Evolutionary conservation across 2,797 vertebrate genomes (phyloP), one percentile per base, ranked within the genome.

Genomic region (Meda fulgida): DNA sequence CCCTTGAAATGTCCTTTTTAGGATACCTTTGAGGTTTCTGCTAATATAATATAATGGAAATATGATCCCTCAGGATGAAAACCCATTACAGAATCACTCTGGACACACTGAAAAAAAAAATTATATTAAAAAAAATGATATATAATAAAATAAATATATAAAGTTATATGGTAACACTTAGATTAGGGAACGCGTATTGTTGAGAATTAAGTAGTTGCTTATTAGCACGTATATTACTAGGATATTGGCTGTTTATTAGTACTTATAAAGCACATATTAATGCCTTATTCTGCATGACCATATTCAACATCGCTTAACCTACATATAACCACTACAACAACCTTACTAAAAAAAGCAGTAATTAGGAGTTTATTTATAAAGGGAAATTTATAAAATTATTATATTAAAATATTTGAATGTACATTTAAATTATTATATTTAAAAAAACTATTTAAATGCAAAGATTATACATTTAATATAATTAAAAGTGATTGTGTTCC

Each of bases 11-110:
- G 29, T 18, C 51, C 43, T 48, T 34, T 48, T 34, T 31, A 77
- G 31, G 63, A 66, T 34, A 19, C 78, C 21, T 66, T 14, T 11
- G 63, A 80, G 78, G 23, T 26, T 80, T 46, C 78, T 34, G 60
- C 5, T 66, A 79, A 79, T 66, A 79, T 23, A 26, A 38, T 6
- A 38, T 8, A 23, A 65, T 16, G 48, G 63, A 67, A 36, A 80
- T 36, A 67, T 18, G 29, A 80, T 67, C 78, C 63, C 43, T 26
- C 4, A 18, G 43, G 78, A 67, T 36, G 8, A 67, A 31, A 67
- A 65, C 58, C 58, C 40, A 78, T 78, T 78, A 65, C 58, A 31
- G n/a, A 65, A 63, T 23, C 58, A 29, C 58, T 29, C 9, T 7
- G 8, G 40, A 78, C 8, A 78, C 9, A 78, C 51, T 36, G 2